Conservation (phyloP, 2,888 invertebrate species). For the Biston betularia region DNA sequence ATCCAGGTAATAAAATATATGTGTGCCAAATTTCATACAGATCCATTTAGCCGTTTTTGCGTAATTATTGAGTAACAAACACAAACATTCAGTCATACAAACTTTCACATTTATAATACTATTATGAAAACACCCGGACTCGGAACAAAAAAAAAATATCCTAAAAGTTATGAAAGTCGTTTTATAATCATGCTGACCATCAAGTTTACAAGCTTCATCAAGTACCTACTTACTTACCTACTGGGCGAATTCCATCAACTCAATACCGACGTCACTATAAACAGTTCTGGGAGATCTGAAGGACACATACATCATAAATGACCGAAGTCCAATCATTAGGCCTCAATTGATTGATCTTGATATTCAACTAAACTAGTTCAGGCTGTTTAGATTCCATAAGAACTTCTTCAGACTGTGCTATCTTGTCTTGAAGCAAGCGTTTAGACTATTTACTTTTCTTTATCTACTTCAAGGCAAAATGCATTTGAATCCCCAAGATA, state of each 20-base stretch:
- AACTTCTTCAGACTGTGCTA: not conserved
- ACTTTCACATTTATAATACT: too few species aligned
- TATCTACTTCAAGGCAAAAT: too few species aligned
- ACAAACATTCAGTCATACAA: too few species aligned
- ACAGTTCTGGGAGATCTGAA: slow-evolving; percentile 31
- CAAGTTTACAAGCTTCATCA: not conserved
- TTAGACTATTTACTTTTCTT: not conserved
- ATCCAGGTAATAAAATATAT: too few species aligned
- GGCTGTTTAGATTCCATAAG: slow-evolving; percentile 42
- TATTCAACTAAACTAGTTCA: slow-evolving; percentile 56
- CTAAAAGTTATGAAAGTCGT: not conserved
- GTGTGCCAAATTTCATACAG: too few species aligned
- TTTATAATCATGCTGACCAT: not conserved
- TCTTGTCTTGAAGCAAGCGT: too few species aligned
- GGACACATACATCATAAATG: slow-evolving; percentile 34
- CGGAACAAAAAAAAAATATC: too few species aligned
- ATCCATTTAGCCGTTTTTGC: too few species aligned
- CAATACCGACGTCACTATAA: slow-evolving; percentile 32
- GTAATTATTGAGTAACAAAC: too few species aligned
- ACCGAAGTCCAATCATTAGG: slow-evolving; percentile 47
- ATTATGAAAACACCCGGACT: too few species aligned
- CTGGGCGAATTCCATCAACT: slow-evolving; percentile 29
- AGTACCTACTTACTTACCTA: not conserved
- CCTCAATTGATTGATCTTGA: slow-evolving; percentile 67
- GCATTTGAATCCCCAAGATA: too few species aligned